Base-by-base conservation (phyloP, 1,140 invertebrate species). In the Caligus rogercresseyi region DNA sequence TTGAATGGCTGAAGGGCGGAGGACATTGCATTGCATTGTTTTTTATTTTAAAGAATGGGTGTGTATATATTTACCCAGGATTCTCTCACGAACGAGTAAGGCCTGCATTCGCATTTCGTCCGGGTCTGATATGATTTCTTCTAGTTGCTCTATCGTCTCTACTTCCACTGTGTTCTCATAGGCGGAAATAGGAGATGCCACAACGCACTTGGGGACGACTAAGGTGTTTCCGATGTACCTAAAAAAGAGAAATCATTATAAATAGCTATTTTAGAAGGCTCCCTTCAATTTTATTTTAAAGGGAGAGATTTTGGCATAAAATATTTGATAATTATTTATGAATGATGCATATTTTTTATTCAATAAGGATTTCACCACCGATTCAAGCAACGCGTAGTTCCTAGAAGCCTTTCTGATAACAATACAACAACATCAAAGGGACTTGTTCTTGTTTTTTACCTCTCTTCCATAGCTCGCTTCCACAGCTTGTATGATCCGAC, bases 71-170 rank as follows among this genome's bases (percentile, higher is more conserved):
- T 43, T 43, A 43, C 81, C 81, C 76, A 97, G 75, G 68, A 97
- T 94, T 69, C 92, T 77, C 74, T 96, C 91, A 65, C 92, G 79
- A 52, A 97, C 89, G 54, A 96, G 80, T 25, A 97, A 74, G 2
- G 90, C 89, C 66, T 97, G 92, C 89, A 96, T 94, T 69, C 90
- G 77, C 86, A 95, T 93, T 67, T 87, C 87, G 70, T 97, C 91
- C 0, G 89, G 89, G 75, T 96, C 89, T 0, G 85, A 81, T 15
- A 90, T 81, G 52, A 96, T 72, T 64, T 92, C 88, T 66, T 92
- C 85, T 14, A 96, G 73, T 64, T 85, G 81, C 61, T 86, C 82
- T 13, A 82, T 73, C 62, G 83, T 82, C 56, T 78, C 79, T 1
- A 90, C 84, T 76, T 96, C 91, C 54, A 79, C 77, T 0, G 85